Evolutionary conservation across 2,113 vertebrate species (phyloP), one percentile per base, ranked within the genome.

Genomic region (Plecotus auritus): DNA sequence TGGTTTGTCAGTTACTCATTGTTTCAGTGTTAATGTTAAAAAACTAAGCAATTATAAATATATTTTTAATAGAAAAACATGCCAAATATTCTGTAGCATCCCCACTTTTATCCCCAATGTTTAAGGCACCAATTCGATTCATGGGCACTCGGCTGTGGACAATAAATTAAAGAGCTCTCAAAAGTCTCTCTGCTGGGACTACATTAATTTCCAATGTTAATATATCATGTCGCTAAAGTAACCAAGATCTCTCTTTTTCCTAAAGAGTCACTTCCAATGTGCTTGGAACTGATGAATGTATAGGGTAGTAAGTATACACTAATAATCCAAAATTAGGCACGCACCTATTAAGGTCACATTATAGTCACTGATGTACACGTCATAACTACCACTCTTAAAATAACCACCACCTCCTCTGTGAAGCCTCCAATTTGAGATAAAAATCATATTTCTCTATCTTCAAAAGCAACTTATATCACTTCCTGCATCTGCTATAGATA

Each of bases 51-150:
- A 83, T 88, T 83, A 37, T 56, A 86, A 76, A 70, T 76, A 35
- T 4, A 78, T 74, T 89, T 92, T 89, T 66, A 92, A 88, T 69
- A 78, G 30, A 54, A 93, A 95, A 95, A 61, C 4, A 45, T 54
- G 49, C 10, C 40, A 40, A 80, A 89, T 84, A 85, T 69, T 91
- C 49, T 76, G 66, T 86, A 49, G 67, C 67, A 93, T 45, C 10
- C 37, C 11, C 11, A 37, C 2, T 6, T 4, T 20, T 10, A 76
- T 9, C 2, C 42, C 26, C n/a, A 85, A 20, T 40, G 61, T 6
- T 90, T 82, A 32, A 82, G 81, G n/a, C 92, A 56, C n/a, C 37
- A 74, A 6, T 7, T 91, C 67, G 69, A 74, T 87, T 74, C 37
- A 80, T 8, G 18, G 16, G 10, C 51, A 86, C 9, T 32, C 1